Percentiles rank a stretch among this genome's conserved stretches.
Conservation (phyloP, 2,888 invertebrate genomes). For the Sipunculus nudus region DNA sequence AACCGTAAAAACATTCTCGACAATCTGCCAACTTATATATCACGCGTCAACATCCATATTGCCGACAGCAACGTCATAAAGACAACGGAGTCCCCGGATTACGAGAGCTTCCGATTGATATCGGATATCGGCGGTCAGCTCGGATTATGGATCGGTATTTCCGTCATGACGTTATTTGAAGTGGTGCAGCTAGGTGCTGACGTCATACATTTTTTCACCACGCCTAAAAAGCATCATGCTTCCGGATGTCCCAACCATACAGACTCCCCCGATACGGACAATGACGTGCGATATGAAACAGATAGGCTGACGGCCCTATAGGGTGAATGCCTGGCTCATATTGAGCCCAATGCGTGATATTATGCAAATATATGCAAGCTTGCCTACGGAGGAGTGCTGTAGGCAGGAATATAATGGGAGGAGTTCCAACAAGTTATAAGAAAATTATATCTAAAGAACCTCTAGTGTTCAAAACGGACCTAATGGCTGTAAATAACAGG, state of each 20-base stretch:
- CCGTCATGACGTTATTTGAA: conserved; percentile 44
- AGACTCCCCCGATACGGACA: conserved; percentile 10
- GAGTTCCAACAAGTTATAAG: too few species aligned
- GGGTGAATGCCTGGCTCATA: too few species aligned
- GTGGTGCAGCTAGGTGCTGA: conserved; percentile 38
- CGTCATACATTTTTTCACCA: conserved; percentile 25
- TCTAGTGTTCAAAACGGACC: too few species aligned
- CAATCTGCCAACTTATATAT: conserved; percentile 14
- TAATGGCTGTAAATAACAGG: too few species aligned
- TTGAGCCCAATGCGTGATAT: too few species aligned
- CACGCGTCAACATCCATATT: conserved; percentile 42
- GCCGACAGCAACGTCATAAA: conserved; percentile 45
- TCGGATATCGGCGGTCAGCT: conserved; percentile 47
- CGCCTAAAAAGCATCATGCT: conserved; percentile 1
- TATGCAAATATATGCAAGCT: too few species aligned
- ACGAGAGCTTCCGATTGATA: conserved; percentile 40
- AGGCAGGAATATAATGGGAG: too few species aligned
- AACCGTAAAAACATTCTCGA: conserved; percentile 15
- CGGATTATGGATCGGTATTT: conserved; percentile 46
- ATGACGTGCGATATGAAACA: conserved; percentile 25
- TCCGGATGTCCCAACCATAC: neutral
- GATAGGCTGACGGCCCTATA: conserved; percentile 35
- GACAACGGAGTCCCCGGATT: conserved; percentile 44
- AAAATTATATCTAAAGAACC: too few species aligned
- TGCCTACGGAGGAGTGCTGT: too few species aligned